Evolutionary conservation across 2,113 vertebrate species (phyloP).

Genomic region (Paradisaea rubra): DNA sequence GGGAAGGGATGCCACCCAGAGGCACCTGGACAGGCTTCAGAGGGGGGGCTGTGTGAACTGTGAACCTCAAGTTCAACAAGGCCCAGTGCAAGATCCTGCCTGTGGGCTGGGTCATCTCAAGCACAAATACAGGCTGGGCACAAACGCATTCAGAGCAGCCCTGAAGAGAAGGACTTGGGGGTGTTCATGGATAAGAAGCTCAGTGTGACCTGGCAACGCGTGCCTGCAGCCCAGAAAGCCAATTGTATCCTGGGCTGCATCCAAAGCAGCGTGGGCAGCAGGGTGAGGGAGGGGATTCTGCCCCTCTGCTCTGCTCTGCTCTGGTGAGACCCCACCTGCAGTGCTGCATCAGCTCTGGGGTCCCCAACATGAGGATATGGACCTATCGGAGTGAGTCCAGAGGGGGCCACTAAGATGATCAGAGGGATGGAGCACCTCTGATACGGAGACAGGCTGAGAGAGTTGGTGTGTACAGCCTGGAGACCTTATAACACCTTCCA

Average conservation of each 20-base stretch:
- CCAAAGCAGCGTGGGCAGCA: rapidly evolving
- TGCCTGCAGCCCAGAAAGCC: not conserved
- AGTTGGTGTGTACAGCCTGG: not conserved
- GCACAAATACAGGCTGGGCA: not conserved
- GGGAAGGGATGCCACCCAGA: not conserved
- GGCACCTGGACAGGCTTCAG: not conserved
- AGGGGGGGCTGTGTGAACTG: not conserved
- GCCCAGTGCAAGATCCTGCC: not conserved
- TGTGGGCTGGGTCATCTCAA: not conserved
- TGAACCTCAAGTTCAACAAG: not conserved
- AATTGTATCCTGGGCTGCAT: not conserved
- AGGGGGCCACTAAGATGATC: not conserved
- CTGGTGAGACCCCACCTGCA: not conserved
- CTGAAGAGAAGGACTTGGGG: not conserved
- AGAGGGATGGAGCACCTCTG: not conserved
- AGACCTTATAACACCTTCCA: not conserved
- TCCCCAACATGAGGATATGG: not conserved
- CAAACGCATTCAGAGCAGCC: not conserved
- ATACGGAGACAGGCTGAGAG: not conserved
- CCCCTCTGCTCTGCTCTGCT: not conserved
- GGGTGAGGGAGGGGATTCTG: not conserved
- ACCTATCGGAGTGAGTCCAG: not conserved
- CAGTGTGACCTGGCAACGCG: rapidly evolving
- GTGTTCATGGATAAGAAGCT: not conserved
- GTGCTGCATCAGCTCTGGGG: not conserved